Evolutionary conservation across 2,113 vertebrate genomes (phyloP).

Genomic region (Dasyprocta punctata): DNA sequence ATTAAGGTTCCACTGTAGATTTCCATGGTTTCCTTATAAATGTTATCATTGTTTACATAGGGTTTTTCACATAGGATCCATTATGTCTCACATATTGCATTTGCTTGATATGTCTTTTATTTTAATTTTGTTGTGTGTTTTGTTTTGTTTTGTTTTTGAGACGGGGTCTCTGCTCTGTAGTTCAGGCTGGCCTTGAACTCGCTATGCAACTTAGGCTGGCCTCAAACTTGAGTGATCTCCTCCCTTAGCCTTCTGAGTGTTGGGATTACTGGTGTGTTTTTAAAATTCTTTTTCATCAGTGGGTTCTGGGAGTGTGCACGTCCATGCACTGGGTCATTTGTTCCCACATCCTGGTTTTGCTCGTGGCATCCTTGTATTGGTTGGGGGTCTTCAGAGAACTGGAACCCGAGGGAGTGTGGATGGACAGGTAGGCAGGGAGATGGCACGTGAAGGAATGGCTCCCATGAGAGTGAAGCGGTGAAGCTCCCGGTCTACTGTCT

Average conservation of each 20-base stretch:
- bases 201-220: no score
- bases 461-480: neutral
- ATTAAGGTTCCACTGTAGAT: neutral
- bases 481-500: neutral
- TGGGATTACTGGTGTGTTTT: neutral
- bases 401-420: neutral
- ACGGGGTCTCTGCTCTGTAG: neutral
- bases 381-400: neutral
- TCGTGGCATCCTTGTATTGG: neutral
- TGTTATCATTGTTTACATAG: neutral
- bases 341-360: neutral
- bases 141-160: neutral
- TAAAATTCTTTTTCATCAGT: neutral
- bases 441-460: neutral
- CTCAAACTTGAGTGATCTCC: neutral
- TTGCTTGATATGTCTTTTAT: neutral
- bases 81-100: neutral
- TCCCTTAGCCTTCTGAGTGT: neutral
- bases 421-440: neutral
- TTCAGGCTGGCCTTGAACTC: neutral
- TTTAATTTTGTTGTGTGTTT: neutral
- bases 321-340: neutral
- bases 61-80: neutral
- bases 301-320: neutral
- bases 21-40: neutral